These are phyloP conservation scores for Propithecus coquereli DNA, from an alignment of 2,113 vertebrate genomes.

Conservation along the genomic window DNA sequence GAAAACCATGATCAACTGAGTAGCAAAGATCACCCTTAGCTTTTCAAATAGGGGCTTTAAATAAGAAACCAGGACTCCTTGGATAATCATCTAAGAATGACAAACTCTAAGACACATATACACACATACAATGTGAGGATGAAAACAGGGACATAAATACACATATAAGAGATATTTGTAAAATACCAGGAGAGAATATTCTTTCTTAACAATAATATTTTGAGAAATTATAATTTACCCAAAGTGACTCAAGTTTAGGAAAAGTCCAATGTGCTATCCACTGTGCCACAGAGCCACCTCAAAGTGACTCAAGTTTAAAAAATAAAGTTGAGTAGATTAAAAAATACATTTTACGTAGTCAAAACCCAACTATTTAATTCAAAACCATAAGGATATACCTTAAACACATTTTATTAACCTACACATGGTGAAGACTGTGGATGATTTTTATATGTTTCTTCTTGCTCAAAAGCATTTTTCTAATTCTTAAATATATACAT, in stretches of 20 bases:
- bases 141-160: neutral
- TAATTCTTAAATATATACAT: neutral
- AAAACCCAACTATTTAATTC: neutral
- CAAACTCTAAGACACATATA: neutral
- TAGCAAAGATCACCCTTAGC: neutral
- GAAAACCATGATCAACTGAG: neutral
- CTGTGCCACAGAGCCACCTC: neutral
- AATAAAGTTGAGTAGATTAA: neutral
- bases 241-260: neutral
- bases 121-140: neutral
- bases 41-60: neutral
- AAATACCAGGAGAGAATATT: neutral
- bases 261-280: too few species aligned
- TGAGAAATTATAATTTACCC: neutral
- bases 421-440: neutral
- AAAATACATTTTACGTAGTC: neutral
- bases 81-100: neutral
- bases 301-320: neutral
- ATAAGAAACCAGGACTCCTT: neutral
- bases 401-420: neutral
- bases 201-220: neutral
- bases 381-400: neutral
- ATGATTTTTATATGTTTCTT: neutral
- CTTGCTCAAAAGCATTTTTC: neutral
- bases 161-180: neutral